These are phyloP conservation scores for Cephus pulcher DNA, from an alignment of 2,888 invertebrate species.

Conservation along the genomic window DNA sequence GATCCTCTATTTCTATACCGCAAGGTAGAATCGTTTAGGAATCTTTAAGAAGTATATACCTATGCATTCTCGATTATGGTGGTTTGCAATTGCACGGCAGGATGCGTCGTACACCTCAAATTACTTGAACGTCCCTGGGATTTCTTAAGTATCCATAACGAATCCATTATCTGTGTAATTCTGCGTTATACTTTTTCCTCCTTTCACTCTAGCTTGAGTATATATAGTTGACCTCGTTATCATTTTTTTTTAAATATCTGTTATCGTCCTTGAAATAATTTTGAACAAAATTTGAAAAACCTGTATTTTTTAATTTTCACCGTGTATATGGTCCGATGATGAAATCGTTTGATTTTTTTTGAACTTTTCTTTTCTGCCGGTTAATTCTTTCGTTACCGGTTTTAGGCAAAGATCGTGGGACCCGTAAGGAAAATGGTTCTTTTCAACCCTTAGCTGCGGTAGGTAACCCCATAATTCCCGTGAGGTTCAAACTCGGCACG, in stretches of 20 bases:
- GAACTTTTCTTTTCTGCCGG: not conserved
- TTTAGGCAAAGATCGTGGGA: not conserved
- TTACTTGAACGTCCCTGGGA: not conserved
- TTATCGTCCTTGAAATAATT: not conserved
- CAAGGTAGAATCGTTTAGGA: not conserved
- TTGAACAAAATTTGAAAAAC: not conserved
- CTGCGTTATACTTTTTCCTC: conserved; percentile 18
- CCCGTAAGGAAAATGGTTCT: not conserved
- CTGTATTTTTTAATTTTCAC: not conserved
- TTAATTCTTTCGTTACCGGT: not conserved
- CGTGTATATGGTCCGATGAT: not conserved
- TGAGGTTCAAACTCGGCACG: conserved; percentile 8
- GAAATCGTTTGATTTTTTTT: not conserved
- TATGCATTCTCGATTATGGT: not conserved
- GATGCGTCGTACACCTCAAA: not conserved
- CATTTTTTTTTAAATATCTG: not conserved
- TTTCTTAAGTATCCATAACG: conserved; percentile 40
- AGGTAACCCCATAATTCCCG: conserved; percentile 12
- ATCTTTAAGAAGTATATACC: not conserved
- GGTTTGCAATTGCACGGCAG: not conserved
- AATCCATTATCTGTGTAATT: conserved; percentile 53
- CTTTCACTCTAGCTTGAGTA: not conserved
- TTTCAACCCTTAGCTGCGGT: conserved; percentile 9
- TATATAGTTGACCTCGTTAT: not conserved
- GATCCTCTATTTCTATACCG: not conserved